Evolutionary conservation across 2,888 invertebrate genomes (phyloP).

Genomic region (Brachylomia viminalis): DNA sequence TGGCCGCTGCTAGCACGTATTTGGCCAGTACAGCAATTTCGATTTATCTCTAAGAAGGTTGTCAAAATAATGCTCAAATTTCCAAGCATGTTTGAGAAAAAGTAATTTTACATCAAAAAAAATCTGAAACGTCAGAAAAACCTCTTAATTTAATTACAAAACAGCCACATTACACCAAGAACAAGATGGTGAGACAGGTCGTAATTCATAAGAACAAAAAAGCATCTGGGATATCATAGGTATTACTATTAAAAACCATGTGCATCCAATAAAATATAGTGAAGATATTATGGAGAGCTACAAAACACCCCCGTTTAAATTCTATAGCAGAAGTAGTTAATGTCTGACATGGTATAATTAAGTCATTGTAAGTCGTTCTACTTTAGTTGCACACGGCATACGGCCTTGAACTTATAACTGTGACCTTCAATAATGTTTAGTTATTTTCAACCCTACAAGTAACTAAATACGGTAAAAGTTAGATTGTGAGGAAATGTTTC

Average conservation of each 20-base stretch:
- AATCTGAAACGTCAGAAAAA: too few relatives aligned
- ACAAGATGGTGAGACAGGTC: neutral
- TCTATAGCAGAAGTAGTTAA: conserved; percentile 26
- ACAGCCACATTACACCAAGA: too few relatives aligned
- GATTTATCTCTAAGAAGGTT: too few relatives aligned
- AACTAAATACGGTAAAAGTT: neutral
- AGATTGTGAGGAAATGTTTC: neutral
- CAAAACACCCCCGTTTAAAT: conserved; percentile 22
- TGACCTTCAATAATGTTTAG: conserved; percentile 12
- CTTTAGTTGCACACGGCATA: conserved; percentile 36
- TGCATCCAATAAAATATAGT: neutral
- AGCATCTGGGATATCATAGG: neutral
- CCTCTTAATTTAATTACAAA: neutral
- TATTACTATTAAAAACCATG: neutral
- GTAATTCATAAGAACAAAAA: neutral
- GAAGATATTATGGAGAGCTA: neutral
- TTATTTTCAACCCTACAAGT: conserved; percentile 5
- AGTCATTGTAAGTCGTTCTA: conserved; percentile 33
- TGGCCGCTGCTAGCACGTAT: too few relatives aligned
- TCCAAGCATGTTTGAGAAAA: too few relatives aligned
- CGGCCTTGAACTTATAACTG: conserved; percentile 54
- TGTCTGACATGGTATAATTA: conserved; percentile 43
- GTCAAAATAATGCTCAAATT: too few relatives aligned
- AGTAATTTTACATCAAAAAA: too few relatives aligned
- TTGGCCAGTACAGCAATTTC: too few relatives aligned